Conservation (phyloP, 1,140 invertebrate species). For the Drosophila pallidifrons region DNA sequence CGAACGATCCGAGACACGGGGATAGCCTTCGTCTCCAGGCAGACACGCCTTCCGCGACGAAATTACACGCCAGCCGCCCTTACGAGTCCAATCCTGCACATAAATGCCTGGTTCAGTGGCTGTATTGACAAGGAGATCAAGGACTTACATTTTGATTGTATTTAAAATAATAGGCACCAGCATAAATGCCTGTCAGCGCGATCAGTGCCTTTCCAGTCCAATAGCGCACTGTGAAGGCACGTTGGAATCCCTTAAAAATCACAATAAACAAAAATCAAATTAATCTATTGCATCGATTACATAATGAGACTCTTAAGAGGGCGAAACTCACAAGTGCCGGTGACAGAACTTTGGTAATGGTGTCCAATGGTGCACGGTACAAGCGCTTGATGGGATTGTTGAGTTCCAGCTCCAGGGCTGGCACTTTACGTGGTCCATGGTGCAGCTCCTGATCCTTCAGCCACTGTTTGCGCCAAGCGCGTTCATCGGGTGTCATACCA, state of each 20-base stretch:
- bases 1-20: conserved; percentile 86
- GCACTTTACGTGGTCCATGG: conserved; percentile 89
- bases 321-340: conserved; percentile 87
- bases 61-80: conserved; percentile 88
- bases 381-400: conserved; percentile 92
- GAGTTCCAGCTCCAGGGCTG: conserved; percentile 88
- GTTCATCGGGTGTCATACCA: conserved; percentile 93
- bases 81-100: conserved; percentile 89
- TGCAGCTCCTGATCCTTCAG: conserved; percentile 92
- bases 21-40: conserved; percentile 89
- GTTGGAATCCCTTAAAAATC: conserved; percentile 85
- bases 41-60: conserved; percentile 86
- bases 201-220: conserved; percentile 88
- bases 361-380: conserved; percentile 90
- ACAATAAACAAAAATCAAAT: conserved; percentile 7
- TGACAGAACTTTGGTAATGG: conserved; percentile 86
- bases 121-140: background rate
- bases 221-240: conserved; percentile 87
- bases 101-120: background rate
- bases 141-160: conserved; percentile 90
- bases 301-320: conserved; percentile 40
- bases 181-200: conserved; percentile 85
- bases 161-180: conserved; percentile 90
- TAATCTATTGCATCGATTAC: conserved; percentile 54
- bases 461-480: conserved; percentile 93